Evolutionary conservation across 2,888 invertebrate species (phyloP).

Genomic region (Eupithecia subfuscata): DNA sequence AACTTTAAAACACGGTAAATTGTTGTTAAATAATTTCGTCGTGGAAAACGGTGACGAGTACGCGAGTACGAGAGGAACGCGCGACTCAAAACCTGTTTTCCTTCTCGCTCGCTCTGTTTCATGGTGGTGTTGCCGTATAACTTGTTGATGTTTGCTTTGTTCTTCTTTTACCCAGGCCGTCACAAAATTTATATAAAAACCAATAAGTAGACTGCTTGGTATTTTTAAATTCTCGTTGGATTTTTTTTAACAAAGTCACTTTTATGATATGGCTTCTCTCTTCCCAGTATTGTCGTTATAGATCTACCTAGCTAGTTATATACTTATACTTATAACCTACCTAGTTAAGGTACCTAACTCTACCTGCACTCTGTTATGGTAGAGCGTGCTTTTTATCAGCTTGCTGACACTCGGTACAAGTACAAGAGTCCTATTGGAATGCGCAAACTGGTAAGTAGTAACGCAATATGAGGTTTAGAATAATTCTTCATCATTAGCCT

Average conservation of each 20-base stretch:
- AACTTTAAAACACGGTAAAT: constrained; percentile 60
- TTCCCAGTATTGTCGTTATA: not conserved
- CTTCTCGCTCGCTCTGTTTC: constrained; percentile 72
- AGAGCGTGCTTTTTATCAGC: not conserved
- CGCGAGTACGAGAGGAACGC: constrained; percentile 53
- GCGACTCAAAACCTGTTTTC: constrained; percentile 68
- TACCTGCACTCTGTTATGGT: not conserved
- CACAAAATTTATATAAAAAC: too few relatives aligned
- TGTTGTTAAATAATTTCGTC: constrained; percentile 69
- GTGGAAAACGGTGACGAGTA: constrained; percentile 65
- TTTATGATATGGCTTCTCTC: not conserved
- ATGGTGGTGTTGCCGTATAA: constrained; percentile 60
- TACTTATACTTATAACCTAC: too few relatives aligned
- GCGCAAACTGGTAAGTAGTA: not conserved
- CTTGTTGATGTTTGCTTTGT: constrained; percentile 15
- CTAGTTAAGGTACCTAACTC: not conserved
- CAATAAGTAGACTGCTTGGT: not conserved
- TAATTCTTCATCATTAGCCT: too few relatives aligned
- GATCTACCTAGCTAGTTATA: too few relatives aligned
- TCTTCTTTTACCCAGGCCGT: constrained; percentile 25
- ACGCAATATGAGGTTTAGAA: too few relatives aligned
- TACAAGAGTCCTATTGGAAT: not conserved
- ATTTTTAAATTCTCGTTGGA: not conserved
- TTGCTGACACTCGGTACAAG: not conserved
- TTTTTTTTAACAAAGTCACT: not conserved